A percentile compares a stretch with the other conserved stretches of the same genome.
Conservation (phyloP, 2,113 vertebrate genomes). For the Saimiri boliviensis region DNA sequence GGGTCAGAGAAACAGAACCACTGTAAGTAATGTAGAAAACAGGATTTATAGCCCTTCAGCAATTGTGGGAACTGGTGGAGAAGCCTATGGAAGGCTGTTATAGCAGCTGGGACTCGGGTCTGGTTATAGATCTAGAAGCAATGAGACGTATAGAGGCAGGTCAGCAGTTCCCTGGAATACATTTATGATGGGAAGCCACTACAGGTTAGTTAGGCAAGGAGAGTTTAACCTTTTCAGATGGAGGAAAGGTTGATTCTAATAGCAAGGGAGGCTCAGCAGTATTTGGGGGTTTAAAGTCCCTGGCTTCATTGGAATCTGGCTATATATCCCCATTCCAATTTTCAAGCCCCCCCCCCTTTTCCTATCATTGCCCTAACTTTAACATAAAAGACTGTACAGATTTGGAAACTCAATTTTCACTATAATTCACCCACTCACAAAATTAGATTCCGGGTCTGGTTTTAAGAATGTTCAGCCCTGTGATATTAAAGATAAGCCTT, state of each 20-base stretch:
- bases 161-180: background rate
- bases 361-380: background rate
- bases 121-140: background rate
- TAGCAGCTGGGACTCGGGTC: background rate
- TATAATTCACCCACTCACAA: background rate
- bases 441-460: background rate
- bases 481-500: background rate
- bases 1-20: background rate
- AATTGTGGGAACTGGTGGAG: background rate
- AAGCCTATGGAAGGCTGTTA: background rate
- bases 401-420: background rate
- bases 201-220: background rate
- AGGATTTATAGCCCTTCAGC: background rate
- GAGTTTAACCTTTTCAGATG: background rate
- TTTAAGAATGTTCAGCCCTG: slow-evolving; percentile 12
- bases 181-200: background rate
- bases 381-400: background rate
- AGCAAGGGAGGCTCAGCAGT: background rate
- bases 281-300: background rate
- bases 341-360: background rate
- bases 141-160: background rate
- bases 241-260: background rate
- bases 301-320: background rate
- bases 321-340: background rate
- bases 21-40: background rate